Percentiles rank a stretch among this genome's conserved stretches.
These are phyloP conservation scores for Oryctolagus cuniculus DNA, from an alignment of 2,113 vertebrate species.

Conservation along the genomic window DNA sequence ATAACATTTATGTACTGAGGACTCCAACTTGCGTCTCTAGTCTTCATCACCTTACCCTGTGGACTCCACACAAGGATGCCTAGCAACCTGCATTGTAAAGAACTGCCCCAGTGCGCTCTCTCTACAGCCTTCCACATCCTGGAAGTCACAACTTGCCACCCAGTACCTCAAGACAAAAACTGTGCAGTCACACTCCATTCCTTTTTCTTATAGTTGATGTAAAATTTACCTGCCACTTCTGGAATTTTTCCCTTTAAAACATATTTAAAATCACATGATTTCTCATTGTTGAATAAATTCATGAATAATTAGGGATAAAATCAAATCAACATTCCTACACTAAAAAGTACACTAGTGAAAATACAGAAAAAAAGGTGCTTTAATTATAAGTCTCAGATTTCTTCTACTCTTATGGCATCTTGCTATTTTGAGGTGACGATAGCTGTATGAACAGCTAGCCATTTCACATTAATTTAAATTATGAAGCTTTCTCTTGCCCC, in stretches of 20 bases:
- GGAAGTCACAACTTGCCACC: not conserved
- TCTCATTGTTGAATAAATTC: slow-evolving; percentile 12
- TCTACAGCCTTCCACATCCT: not conserved
- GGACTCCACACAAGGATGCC: not conserved
- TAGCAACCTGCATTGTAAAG: not conserved
- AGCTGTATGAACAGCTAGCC: not conserved
- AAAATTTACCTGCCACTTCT: not conserved
- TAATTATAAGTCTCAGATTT: not conserved
- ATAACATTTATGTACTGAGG: not conserved
- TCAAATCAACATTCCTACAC: not conserved
- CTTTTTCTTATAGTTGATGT: not conserved
- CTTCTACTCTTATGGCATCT: not conserved
- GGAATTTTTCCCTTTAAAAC: not conserved
- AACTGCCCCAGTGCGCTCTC: not conserved
- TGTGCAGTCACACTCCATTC: not conserved
- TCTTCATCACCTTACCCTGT: not conserved
- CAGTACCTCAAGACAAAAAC: not conserved
- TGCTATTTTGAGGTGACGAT: not conserved
- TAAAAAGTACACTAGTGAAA: slow-evolving; percentile 10
- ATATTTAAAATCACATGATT: not conserved
- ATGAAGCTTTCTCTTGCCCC: not conserved
- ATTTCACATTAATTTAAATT: slow-evolving; percentile 1
- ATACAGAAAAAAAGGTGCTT: not conserved
- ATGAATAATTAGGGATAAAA: not conserved
- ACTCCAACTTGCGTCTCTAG: not conserved